Evolutionary conservation across 2,797 vertebrate species (phyloP).

Genomic region (Pelochelys cantorii): DNA sequence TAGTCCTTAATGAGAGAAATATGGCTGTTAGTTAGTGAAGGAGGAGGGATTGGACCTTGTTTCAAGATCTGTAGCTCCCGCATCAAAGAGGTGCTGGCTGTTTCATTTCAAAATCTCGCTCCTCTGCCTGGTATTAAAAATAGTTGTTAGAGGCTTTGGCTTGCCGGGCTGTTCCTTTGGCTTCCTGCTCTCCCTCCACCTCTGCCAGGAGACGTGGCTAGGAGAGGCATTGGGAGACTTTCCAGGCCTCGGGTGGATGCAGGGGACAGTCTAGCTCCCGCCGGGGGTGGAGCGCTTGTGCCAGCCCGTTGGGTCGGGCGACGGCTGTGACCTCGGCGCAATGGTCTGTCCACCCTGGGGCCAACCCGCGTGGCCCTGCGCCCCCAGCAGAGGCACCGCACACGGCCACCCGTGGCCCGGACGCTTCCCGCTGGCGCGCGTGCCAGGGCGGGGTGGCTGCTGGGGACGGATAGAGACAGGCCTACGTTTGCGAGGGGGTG

Average conservation of each 20-base stretch:
- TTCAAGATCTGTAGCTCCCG: constrained; percentile 77
- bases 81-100: constrained; percentile 75
- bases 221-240: constrained; percentile 63
- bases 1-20: constrained; percentile 84
- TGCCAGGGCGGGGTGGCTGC: not conserved
- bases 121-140: constrained; percentile 80
- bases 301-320: not conserved
- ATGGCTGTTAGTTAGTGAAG: constrained; percentile 80
- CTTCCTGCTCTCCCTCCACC: constrained; percentile 72
- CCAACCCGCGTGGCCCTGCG: no score
- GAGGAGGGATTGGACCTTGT: constrained; percentile 80
- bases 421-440: not conserved
- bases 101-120: constrained; percentile 80
- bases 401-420: not conserved
- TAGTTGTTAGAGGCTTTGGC: constrained; percentile 81
- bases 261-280: not conserved
- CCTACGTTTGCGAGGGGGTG: not conserved
- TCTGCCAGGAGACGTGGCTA: constrained; percentile 57
- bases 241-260: not conserved
- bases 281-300: not conserved
- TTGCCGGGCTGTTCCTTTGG: constrained; percentile 77
- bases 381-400: not conserved
- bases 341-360: not conserved
- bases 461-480: not conserved
- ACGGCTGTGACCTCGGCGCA: not conserved